Conservation (phyloP, 1,140 invertebrate species). For the Drosophila simulans region DNA sequence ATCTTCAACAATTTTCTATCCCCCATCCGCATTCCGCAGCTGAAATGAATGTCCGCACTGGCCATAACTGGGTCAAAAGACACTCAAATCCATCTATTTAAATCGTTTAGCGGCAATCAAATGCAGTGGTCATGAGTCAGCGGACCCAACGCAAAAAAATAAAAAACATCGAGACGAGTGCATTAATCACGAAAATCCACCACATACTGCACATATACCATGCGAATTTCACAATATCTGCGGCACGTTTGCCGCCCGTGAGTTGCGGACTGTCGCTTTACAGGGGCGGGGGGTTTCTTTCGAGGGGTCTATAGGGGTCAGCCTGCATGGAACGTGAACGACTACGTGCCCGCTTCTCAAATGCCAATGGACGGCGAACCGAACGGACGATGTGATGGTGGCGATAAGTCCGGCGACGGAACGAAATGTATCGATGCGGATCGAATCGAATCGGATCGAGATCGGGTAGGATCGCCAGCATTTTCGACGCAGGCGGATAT, state of each 20-base stretch:
- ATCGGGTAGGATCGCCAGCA: conserved; percentile 15
- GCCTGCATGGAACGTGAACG: conserved; percentile 55
- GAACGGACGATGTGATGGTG: conserved; percentile 15
- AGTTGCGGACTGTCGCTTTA: conserved; percentile 14
- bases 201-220: conserved; percentile 13
- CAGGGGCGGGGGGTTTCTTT: background rate
- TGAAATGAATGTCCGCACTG: conserved; percentile 26
- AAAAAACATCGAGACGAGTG: conserved; percentile 36
- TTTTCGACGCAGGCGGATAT: conserved; percentile 10
- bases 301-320: conserved; percentile 3
- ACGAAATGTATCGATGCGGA: conserved; percentile 36
- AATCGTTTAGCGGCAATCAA: conserved; percentile 78
- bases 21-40: conserved; percentile 36
- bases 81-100: conserved; percentile 67
- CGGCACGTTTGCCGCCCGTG: conserved; percentile 63
- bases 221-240: conserved; percentile 66
- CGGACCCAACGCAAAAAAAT: conserved; percentile 15
- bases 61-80: conserved; percentile 71
- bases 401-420: conserved; percentile 40
- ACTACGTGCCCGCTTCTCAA: conserved; percentile 63
- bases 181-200: conserved; percentile 61
- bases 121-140: conserved; percentile 48
- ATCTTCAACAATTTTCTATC: conserved; percentile 6
- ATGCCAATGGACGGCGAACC: conserved; percentile 69
- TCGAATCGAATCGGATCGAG: conserved; percentile 27